Base-by-base conservation (phyloP, 2,113 vertebrate species). In the Zosterops borbonicus region DNA sequence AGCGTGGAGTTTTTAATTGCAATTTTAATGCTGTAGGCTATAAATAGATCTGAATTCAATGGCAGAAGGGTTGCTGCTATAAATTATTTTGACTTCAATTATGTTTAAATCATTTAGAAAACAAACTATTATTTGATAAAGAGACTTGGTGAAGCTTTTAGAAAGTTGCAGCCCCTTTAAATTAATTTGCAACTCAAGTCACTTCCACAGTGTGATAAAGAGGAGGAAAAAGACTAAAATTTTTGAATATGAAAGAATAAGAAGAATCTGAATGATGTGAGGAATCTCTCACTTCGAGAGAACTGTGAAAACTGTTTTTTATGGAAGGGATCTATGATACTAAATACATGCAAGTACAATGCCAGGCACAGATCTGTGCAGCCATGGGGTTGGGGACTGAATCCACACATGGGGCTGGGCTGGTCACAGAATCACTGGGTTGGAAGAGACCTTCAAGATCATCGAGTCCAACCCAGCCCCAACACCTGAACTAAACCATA, bases 41-140 rank as follows among this genome's bases (percentile, higher is more conserved):
- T 81, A 95, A 90, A 79, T 60, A 80, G 35, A 58, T 64, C 49
- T 29, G 44, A 92, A 81, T 65, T 91, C 67, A 92, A 39, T 22
- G 7, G 44, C 58, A 82, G 21, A 70, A 89, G 16, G 18, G 19
- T 41, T 79, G 56, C 44, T 82, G 33, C 35, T 87, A 47, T 64
- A 89, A 50, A 58, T 58, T 91, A 87, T 87, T 96, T 85, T 82
- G 1, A 89, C 37, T 84, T 91, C 41, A 76, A 35, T 73, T 59
- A 52, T 25, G 23, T 50, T 82, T 84, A 71, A 89, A 58, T 6
- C 39, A 53, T 25, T 83, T 83, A 39, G 14, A 87, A 94, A 94
- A 31, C 35, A 94, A 92, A 58, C 49, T 79, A 69, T 41, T 76
- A 46, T 18, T 73, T 91, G 62, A 91, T 73, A 82, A 77, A 89